Evolutionary conservation across 2,113 vertebrate species (phyloP), one percentile per base, ranked within the genome.

Genomic region (Spea bombifrons): DNA sequence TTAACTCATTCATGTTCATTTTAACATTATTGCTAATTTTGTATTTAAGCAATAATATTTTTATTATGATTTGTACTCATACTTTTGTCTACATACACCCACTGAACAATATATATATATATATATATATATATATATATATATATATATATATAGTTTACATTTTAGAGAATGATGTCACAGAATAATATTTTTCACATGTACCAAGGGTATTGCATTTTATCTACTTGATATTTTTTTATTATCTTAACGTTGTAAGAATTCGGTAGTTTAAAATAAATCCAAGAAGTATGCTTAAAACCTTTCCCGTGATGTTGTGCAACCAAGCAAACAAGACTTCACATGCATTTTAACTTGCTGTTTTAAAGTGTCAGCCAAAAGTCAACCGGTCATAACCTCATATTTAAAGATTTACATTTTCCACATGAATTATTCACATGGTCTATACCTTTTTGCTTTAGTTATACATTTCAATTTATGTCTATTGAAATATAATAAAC

Each of bases 281-380:
- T 53, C 48, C 44, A 66, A 44, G 30, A 47, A 63, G 8, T 53
- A 57, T 17, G 16, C 61, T 78, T 78, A 78, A 64, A 50, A 78
- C 68, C 17, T 78, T 78, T 63, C 76, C 46, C 6, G 13, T 78
- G 76, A 71, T 71, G 68, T 71, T 50, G 66, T 77, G 75, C 57
- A 71, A 48, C 71, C 57, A 64, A 50, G 68, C 76, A 78, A 78
- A 71, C 53, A 70, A 50, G 55, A 71, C 17, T 52, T 70, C 57
- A 71, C 57, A 64, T 59, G 55, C 47, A 71, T 78, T 63, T 64
- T 43, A 77, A 30, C 7, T 46, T 63, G 66, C 47, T 52, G 66
- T 63, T 67, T 63, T 70, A 61, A 69, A 63, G 53, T 63, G 75
- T 77, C 67, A 78, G 76, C 76, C 76, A 71, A 71, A 71, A 78